Conservation (phyloP, 2,888 invertebrate genomes). For the Drosophila buzzatii region DNA sequence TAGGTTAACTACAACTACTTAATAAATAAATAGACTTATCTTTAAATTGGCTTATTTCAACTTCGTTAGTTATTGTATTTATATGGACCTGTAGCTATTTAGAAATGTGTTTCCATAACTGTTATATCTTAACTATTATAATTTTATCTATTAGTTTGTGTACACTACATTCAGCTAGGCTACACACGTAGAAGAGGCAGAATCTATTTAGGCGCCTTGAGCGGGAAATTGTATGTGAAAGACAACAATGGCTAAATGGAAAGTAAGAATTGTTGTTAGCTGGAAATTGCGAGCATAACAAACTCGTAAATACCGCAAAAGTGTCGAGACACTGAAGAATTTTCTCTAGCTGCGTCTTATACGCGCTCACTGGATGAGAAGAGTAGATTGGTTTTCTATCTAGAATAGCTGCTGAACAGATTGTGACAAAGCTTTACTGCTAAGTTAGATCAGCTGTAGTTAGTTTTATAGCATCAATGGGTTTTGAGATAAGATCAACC, state of each 20-base stretch:
- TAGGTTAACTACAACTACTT: neutral
- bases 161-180: neutral
- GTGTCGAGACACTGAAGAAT: conserved; percentile 41
- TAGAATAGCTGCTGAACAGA: neutral
- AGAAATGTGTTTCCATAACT: neutral
- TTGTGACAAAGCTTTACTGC: neutral
- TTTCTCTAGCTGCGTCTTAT: conserved; percentile 30
- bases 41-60: neutral
- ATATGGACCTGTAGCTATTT: neutral
- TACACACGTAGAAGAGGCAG: conserved; percentile 5
- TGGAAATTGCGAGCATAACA: conserved; percentile 21
- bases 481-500: no score
- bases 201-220: conserved; percentile 15
- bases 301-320: conserved; percentile 42
- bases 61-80: neutral
- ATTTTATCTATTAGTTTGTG: neutral
- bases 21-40: neutral
- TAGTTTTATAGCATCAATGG: no score
- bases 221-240: conserved; percentile 21
- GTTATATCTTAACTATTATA: neutral
- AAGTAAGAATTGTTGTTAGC: conserved; percentile 28
- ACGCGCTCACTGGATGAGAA: neutral
- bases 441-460: neutral
- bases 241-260: conserved; percentile 12
- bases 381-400: neutral